Evolutionary conservation across 2,797 vertebrate genomes (phyloP), one percentile per base, ranked within the genome.

Genomic region (Diceros bicornis): DNA sequence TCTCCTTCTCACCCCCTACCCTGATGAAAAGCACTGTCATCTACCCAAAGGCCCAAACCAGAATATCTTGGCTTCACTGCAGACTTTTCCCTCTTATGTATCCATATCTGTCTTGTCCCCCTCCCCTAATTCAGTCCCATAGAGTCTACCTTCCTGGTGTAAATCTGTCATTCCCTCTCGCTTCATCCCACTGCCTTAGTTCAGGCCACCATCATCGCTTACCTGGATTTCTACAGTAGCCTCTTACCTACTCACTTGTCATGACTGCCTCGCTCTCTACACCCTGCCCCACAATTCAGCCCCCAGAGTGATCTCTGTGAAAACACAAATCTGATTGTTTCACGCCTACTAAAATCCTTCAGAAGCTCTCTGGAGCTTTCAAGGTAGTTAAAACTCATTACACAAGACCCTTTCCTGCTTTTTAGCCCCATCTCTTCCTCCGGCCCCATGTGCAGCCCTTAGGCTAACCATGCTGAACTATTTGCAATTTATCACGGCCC

Each of bases 201-300:
- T 69, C 61, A 32, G 37, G 25, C 78, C 21, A 14, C 21, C 23
- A 0, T 34, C 7, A 1, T 37, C 61, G 18, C 72, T 55, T 44
- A 47, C 50, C 47, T 59, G 32, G 34, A 34, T 84, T 79, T 64
- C 44, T 29, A 5, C 4, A 21, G 32, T 55, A 79, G 4, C 41
- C n/a, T 41, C n/a, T 57, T 66, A 32, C 52, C 34, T 89, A 27
- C 27, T 41, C 18, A 4, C 66, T 34, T 20, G 14, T n/a, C 44
- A 14, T 1, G 0, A 21, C 59, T 72, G 8, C 6, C n/a, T 79
- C 23, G 23, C 9, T 32, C 16, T 52, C 23, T 21, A 0, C 0
- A 0, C 9, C n/a, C 5, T 12, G 16, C 32, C 75, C 50, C 23
- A 8, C 18, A 20, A 29, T 10, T 37, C 25, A 47, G 29, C 25